These are phyloP conservation scores for Mechanitis mazaeus DNA, from an alignment of 2,888 invertebrate species.

Conservation along the genomic window DNA sequence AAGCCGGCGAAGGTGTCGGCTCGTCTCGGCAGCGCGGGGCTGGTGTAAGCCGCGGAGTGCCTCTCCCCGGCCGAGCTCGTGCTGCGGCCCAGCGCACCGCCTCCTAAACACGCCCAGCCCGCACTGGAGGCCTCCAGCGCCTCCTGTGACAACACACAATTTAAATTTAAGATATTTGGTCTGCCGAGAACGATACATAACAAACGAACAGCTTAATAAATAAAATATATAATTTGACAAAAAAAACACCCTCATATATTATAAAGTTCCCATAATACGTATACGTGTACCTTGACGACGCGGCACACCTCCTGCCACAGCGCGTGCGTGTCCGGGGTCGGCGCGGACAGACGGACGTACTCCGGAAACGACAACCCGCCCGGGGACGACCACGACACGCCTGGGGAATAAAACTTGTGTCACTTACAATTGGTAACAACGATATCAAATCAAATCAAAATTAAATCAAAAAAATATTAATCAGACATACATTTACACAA, in stretches of 20 bases:
- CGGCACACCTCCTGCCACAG: constrained; percentile 89
- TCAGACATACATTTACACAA: no score
- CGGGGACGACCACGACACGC: constrained; percentile 58
- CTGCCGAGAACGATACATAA: no score
- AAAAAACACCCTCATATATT: no score
- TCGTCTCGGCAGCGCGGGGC: constrained; percentile 91
- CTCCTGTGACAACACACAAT: constrained; percentile 67
- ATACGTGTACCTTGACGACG: constrained; percentile 79
- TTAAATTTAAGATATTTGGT: no score
- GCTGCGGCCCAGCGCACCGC: constrained; percentile 89
- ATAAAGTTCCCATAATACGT: no score
- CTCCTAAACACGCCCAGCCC: constrained; percentile 46
- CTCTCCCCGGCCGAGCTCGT: constrained; percentile 96
- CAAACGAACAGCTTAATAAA: neutral
- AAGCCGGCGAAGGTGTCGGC: constrained; percentile 98
- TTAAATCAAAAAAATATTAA: no score
- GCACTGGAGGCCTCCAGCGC: constrained; percentile 83
- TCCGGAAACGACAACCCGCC: constrained; percentile 80
- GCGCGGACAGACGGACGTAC: constrained; percentile 86
- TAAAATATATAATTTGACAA: neutral
- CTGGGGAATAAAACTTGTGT: constrained; percentile 33
- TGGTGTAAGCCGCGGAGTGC: constrained; percentile 87
- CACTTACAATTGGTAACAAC: neutral
- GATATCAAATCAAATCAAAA: no score
- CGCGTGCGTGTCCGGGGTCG: constrained; percentile 85